Base-by-base conservation (phyloP, 1,140 invertebrate species). In the Drosophila erecta region DNA sequence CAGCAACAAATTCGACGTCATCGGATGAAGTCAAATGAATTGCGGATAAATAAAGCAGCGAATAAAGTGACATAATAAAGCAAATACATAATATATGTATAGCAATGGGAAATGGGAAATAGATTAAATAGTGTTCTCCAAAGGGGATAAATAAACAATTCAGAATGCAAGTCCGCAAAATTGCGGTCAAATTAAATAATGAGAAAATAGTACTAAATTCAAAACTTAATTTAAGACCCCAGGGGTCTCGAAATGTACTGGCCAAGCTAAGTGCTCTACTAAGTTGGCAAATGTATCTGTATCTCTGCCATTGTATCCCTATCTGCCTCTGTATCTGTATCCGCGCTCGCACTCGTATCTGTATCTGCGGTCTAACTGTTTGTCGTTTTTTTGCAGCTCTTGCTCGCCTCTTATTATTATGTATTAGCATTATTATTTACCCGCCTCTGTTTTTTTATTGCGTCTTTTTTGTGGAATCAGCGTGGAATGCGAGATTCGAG, bases 401-500 rank as follows among this genome's bases (percentile, higher is more conserved):
- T 33, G 54, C 50, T 69, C 46, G 37, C 15, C 66, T 70, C 38
- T 86, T 81, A 71, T 86, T 85, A 86, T 83, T 86, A 87, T 86
- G 83, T 86, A 86, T 86, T 87, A 83, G 83, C 84, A 70, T 90
- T 90, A 79, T 90, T 85, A 80, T 85, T 87, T 87, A 66, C 79
- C 64, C 73, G 66, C 55, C 54, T 43, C 12, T 46, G 47, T 47
- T 43, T 43, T 15, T 30, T 64, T n/a, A n/a, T 3, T 30, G 27
- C 27, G 27, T 8, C 7, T 8, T 59, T 56, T 54, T 38, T 43
- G 75, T 70, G 62, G 81, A 90, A 90, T 60, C 65, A 86, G 79
- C 85, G 85, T 91, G 72, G 90, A 91, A 91, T 87, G 90, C 67
- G 54, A 75, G 90, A 91, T 78, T 91, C 79, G 72, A 77, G 90